Base-by-base conservation (phyloP, 2,797 vertebrate species). In the Cuculus canorus region DNA sequence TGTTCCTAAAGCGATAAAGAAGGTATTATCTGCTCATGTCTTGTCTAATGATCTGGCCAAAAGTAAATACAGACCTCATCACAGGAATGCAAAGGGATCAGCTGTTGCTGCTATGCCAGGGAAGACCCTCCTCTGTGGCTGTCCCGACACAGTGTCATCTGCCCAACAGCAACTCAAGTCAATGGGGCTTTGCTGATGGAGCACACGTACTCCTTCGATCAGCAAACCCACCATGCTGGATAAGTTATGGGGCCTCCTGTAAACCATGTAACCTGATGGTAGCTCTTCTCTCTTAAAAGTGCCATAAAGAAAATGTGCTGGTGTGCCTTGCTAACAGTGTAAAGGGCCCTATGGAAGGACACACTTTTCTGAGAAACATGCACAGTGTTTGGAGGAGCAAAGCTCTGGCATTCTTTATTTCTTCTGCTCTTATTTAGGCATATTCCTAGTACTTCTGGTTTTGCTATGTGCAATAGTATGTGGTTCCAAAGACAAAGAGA, bases 351-450 rank as follows among this genome's bases (percentile, higher is more conserved):
- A 0, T 4, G 33, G 41, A 75, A 75, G 43, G 45, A 45, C 4
- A 3, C 3, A 2, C 32, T 50, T 89, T 63, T 16, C 9, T 41
- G 35, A 70, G 45, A 68, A 69, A 53, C 18, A 6, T 37, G 32
- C 5, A 19, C 82, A 22, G 10, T 73, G 28, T 2, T 66, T 47
- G 25, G 14, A 32, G 30, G 17, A 92, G 50, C 52, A 66, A 24
- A 70, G 10, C 7, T 76, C 45, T 57, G 35, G 32, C 24, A 2
- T 10, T 21, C 52, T 41, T 35, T 24, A 12, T 25, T 64, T 28
- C 17, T 60, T 37, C 5, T 0, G 1, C 5, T 27, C 77, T 30
- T 21, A 10, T 13, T 15, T 1, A 1, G 13, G 5, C 0, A 0
- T 37, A 33, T 35, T 43, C 32, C 75, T 52, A 1, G 4, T 53